A percentile compares a stretch with the other conserved stretches of the same genome.
phyloP scores from a whole-genome alignment of 2,888 invertebrate species.

The Caenorhabditis parvicauda region DNA sequence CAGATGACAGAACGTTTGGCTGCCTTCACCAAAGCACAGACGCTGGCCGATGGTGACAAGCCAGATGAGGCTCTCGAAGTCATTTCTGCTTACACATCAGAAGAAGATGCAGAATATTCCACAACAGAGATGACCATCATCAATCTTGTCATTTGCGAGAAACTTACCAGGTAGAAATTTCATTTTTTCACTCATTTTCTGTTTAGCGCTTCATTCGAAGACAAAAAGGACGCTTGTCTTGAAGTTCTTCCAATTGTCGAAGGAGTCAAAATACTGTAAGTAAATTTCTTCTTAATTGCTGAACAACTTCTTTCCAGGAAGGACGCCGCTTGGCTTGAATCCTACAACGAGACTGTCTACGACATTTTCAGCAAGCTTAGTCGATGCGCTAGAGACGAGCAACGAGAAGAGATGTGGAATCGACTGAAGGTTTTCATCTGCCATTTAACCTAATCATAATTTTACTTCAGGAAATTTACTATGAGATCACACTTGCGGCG shows the following conservation, averaged over 20 bases:
- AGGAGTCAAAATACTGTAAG: constrained; percentile 35
- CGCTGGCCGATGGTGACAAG: constrained; percentile 19
- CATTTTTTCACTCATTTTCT: neutral
- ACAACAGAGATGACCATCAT: constrained; percentile 30
- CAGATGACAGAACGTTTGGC: too few relatives aligned
- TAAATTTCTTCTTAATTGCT: neutral
- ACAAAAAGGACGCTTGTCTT: constrained; percentile 42
- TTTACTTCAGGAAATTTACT: constrained; percentile 33
- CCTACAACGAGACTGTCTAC: constrained; percentile 38
- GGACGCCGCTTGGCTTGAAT: constrained; percentile 27
- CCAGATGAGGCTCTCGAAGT: constrained; percentile 20
- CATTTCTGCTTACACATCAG: constrained; percentile 17
- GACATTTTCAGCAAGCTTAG: constrained; percentile 43
- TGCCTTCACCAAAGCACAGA: constrained; percentile 22
- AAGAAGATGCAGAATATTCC: constrained; percentile 28
- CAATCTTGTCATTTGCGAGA: constrained; percentile 35
- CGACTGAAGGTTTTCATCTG: constrained; percentile 27
- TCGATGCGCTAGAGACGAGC: constrained; percentile 38
- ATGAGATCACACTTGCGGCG: constrained; percentile 34
- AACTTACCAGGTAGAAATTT: constrained; percentile 32
- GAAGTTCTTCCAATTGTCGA: constrained; percentile 34
- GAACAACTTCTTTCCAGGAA: constrained; percentile 20
- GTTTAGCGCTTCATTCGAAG: constrained; percentile 40
- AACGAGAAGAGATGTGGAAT: constrained; percentile 41
- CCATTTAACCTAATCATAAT: neutral